phyloP scores from a whole-genome alignment of 2,797 vertebrate genomes.

The Pygocentrus nattereri region DNA sequence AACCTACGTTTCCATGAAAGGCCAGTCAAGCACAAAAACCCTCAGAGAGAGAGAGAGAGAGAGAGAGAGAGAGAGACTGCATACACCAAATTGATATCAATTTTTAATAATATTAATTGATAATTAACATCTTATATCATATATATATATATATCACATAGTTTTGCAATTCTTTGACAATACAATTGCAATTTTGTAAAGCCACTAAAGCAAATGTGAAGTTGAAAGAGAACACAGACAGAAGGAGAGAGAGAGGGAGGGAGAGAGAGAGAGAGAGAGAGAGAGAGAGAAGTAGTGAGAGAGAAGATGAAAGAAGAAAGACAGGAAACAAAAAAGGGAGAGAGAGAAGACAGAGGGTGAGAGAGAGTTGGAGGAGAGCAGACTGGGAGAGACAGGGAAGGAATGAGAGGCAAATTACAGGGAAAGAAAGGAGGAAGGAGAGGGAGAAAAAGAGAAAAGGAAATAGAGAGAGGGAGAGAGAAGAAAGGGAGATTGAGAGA shows the following conservation, averaged over 20 bases:
- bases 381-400: neutral
- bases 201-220: too few relatives aligned
- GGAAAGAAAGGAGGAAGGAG: neutral
- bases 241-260: too few relatives aligned
- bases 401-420: neutral
- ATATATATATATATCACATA: too few relatives aligned
- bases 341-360: neutral
- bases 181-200: too few relatives aligned
- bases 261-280: neutral
- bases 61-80: too few relatives aligned
- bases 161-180: too few relatives aligned
- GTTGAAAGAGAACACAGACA: too few relatives aligned
- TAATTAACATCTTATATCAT: too few relatives aligned
- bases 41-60: neutral
- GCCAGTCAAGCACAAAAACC: slow-evolving; percentile 24
- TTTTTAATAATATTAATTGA: too few relatives aligned
- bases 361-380: neutral
- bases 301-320: neutral
- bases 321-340: neutral
- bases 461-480: neutral
- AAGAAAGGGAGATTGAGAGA: neutral
- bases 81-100: too few relatives aligned
- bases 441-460: too few relatives aligned
- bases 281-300: too few relatives aligned
- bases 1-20: neutral